Evolutionary conservation across 2,113 vertebrate species (phyloP).

Genomic region (Semnopithecus entellus): DNA sequence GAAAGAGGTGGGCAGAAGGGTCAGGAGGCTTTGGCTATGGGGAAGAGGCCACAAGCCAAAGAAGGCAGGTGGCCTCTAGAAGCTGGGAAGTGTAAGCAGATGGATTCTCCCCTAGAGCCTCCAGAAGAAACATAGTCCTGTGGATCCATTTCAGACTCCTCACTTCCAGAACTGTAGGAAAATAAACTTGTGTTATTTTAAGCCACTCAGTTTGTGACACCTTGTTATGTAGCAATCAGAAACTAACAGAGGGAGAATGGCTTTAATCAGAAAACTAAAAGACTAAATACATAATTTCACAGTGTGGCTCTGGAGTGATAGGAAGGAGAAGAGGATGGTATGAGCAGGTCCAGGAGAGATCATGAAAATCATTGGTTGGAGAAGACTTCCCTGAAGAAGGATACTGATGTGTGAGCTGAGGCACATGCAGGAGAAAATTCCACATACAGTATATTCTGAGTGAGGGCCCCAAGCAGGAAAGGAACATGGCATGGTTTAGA

Average conservation of each 20-base stretch:
- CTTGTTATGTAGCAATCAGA: neutral
- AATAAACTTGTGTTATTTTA: neutral
- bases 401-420: fast-evolving
- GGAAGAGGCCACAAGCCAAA: neutral
- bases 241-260: neutral
- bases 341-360: too few species aligned
- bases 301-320: neutral
- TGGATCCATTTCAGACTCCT: neutral
- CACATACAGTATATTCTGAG: fast-evolving
- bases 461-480: neutral
- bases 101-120: neutral
- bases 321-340: neutral
- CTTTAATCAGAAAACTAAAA: neutral
- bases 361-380: fast-evolving
- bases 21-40: neutral
- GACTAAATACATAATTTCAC: neutral
- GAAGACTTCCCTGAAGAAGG: neutral
- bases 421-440: fast-evolving
- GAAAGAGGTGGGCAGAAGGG: neutral
- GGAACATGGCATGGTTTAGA: neutral
- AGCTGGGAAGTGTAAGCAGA: neutral
- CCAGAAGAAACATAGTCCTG: neutral
- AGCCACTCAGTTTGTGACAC: neutral
- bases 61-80: neutral
- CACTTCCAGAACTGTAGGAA: neutral